Evolutionary conservation across 2,888 invertebrate species (phyloP), one percentile per base, ranked within the genome.

Genomic region (Xanthorhoe designata): DNA sequence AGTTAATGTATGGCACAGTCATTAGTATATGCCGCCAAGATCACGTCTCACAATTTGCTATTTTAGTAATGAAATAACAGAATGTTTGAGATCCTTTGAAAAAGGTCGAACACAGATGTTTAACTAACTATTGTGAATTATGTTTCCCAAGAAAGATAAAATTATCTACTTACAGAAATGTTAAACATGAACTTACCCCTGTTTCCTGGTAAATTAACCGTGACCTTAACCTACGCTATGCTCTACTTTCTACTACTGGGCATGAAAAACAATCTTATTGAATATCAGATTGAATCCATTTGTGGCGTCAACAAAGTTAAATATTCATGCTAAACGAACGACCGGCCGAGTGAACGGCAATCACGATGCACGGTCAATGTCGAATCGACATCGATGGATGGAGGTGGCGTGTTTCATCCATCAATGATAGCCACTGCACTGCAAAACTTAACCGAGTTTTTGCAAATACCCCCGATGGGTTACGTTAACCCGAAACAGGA

Each of bases 361-460:
- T 78, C 78, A 77, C 78, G 78, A 76, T 75, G 78, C 83, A 83
- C 77, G 84, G 83, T 80, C 86, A 87, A 84, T 84, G 85, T 79
- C 83, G 80, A 81, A 79, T 80, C 83, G 78, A 75, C 73, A 73
- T 73, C 77, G 74, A 57, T 52, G 50, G 74, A 57, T 52, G 50
- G 58, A 60, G 57, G 56, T 62, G 54, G 61, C 71, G 58, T 66
- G 60, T 59, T 51, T 70, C 67, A 68, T 66, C 19, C 29, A 54
- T 66, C 60, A 67, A 64, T 62, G 59, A 57, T 49, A 50, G 17
- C 64, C 53, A 47, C 64, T 66, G 51, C 58, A 29, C 57, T 63
- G 35, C 62, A 61, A 62, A 60, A 60, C 57, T 66, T 55, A 24
- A 13, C 8, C 35, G 38, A 1, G 17, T 18, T 19, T 13, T 42